Evolutionary conservation across 1,140 invertebrate genomes (phyloP).

Genomic region (Drosophila mauritiana): DNA sequence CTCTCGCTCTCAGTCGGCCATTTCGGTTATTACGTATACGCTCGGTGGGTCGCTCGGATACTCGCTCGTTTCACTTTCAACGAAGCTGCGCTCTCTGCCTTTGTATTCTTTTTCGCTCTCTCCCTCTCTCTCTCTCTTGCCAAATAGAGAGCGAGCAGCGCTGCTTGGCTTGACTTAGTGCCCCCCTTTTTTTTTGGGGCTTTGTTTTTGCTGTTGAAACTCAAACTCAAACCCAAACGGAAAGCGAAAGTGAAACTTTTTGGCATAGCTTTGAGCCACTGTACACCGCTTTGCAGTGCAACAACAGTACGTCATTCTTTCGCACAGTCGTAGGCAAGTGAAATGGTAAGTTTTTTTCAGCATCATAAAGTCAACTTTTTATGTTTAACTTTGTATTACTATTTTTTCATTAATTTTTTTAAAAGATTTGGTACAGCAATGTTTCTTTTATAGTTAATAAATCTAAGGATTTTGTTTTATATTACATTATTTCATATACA

Average conservation of each 20-base stretch:
- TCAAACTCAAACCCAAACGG: conserved; percentile 55
- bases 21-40: conserved; percentile 73
- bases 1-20: conserved; percentile 68
- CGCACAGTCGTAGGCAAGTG: conserved; percentile 5
- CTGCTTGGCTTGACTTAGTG: conserved; percentile 73
- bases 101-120: background rate
- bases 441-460: background rate
- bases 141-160: conserved; percentile 32
- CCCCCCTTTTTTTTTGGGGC: conserved; percentile 64
- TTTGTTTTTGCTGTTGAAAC: conserved; percentile 61
- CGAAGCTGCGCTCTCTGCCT: conserved; percentile 12
- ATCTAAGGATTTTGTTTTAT: no score
- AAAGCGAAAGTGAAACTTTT: conserved; percentile 84
- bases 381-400: no score
- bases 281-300: conserved; percentile 36
- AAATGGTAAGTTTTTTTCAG: no score
- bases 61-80: conserved; percentile 69
- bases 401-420: background rate
- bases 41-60: conserved; percentile 37
- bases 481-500: no score
- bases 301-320: conserved; percentile 53
- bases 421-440: no score
- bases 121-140: conserved; percentile 24
- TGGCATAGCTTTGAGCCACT: conserved; percentile 69
- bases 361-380: background rate